Base-by-base conservation (phyloP, 2,888 invertebrate species). In the Gari tellinella region DNA sequence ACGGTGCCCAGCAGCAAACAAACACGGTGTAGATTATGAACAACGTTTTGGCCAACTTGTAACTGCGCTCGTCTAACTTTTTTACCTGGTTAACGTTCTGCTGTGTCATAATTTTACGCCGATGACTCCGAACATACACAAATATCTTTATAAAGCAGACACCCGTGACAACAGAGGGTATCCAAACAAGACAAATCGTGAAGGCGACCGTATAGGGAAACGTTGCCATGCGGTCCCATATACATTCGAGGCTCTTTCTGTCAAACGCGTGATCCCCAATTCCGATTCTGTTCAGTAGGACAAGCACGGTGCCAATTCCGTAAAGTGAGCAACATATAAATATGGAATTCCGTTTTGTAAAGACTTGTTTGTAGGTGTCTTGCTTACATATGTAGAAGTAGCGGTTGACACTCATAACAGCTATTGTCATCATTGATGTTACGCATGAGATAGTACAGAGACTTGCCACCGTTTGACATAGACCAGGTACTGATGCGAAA, bases 11-110 rank as follows among this genome's bases (percentile, higher is more conserved):
- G 58, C 88, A 88, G 19, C 70, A 53, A 2, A 80, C 41, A 60
- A 87, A 88, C 8, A 83, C 82, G 1, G 82, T 72, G 55, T 86
- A 88, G 48, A 88, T 86, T 17, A 85, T 69, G 52, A 86, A 85
- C 60, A 88, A 60, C 3, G 85, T 84, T 19, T 78, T 77, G 0
- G 86, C 87, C 38, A 38, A 17, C 17, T 25, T 51, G 49, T 14
- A 52, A 19, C 12, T 40, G 49, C n/a, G 21, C 25, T 19, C 21
- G n/a, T 23, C 38, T 40, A 19, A 55, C 46, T 21, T 62, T 23
- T 49, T 31, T 1, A 12, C 19, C 2, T 56, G 23, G 56, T 41
- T 41, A 1, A 25, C 40, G 14, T 7, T 17, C 21, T 49, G 21
- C 21, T 76, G 67, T 55, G 60, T 46, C 31, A 43, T 51, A 10